These are phyloP conservation scores for Emydocephalus ijimae DNA, from an alignment of 2,113 vertebrate genomes.

Conservation along the genomic window DNA sequence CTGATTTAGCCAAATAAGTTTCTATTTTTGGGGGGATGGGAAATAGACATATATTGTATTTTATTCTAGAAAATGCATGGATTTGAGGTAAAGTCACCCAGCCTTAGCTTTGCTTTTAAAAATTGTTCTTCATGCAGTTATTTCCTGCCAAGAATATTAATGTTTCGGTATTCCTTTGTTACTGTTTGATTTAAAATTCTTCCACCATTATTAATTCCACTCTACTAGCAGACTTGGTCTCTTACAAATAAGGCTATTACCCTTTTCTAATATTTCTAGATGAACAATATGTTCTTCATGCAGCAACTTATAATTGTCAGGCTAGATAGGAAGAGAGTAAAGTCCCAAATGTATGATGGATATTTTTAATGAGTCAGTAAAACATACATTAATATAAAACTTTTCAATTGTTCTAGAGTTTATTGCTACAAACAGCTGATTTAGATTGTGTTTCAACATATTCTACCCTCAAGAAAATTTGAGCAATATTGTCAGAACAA, in stretches of 20 bases:
- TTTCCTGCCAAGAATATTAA: background rate
- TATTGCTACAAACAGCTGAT: conserved; percentile 33
- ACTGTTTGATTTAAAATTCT: background rate
- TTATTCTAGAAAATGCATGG: background rate
- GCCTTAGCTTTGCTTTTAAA: background rate
- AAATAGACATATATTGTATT: background rate
- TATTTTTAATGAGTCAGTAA: conserved; percentile 10
- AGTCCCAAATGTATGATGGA: conserved; percentile 32
- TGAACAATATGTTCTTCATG: background rate
- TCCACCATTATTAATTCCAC: background rate
- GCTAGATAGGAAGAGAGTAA: conserved; percentile 38
- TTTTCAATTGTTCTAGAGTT: conserved; percentile 14
- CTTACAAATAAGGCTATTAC: background rate
- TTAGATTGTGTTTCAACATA: background rate
- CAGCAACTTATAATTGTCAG: conserved; percentile 29
- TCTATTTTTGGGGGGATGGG: no score
- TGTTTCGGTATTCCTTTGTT: background rate
- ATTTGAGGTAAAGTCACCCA: background rate
- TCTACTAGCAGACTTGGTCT: background rate
- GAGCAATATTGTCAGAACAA: conserved; percentile 9
- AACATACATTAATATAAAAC: conserved; percentile 1
- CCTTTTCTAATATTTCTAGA: background rate
- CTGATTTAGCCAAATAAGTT: background rate
- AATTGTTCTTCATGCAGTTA: background rate
- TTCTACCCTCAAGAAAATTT: background rate